Percentiles rank a stretch among this genome's conserved stretches.
Conservation (phyloP, 2,113 vertebrate species). For the Baryphthengus martii region DNA sequence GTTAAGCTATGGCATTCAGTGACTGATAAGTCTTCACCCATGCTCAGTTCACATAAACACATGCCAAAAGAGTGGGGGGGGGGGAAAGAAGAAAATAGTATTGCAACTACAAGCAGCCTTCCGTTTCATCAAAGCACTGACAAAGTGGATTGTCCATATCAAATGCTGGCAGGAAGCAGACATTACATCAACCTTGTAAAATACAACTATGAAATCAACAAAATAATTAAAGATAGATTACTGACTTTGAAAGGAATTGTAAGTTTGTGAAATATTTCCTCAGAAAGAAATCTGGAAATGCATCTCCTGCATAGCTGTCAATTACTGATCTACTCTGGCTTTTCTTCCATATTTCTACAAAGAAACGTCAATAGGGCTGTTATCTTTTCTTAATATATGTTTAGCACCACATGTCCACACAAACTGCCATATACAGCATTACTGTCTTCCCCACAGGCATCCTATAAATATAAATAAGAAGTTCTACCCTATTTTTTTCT, state of each 20-base stretch:
- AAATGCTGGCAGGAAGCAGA: slow-evolving; percentile 70
- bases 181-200: slow-evolving; percentile 67
- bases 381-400: slow-evolving; percentile 65
- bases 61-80: no score
- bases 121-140: slow-evolving; percentile 61
- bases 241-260: slow-evolving; percentile 56
- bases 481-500: slow-evolving; percentile 45
- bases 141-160: slow-evolving; percentile 71
- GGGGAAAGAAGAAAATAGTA: no score
- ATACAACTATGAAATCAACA: slow-evolving; percentile 74
- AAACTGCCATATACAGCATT: slow-evolving; percentile 55
- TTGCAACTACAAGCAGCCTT: slow-evolving; percentile 66
- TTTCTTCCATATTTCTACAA: slow-evolving; percentile 25
- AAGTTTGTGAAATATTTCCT: slow-evolving; percentile 46
- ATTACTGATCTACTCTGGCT: slow-evolving; percentile 49
- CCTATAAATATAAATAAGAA: slow-evolving; percentile 76
- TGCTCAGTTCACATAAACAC: neutral
- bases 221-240: slow-evolving; percentile 77
- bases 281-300: slow-evolving; percentile 29
- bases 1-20: neutral
- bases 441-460: slow-evolving; percentile 66
- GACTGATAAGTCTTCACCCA: neutral
- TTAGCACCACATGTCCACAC: slow-evolving; percentile 65
- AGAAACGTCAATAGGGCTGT: slow-evolving; percentile 53
- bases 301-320: slow-evolving; percentile 59